These are phyloP conservation scores for Bactericera cockerelli DNA, from an alignment of 1,140 invertebrate genomes.

Conservation along the genomic window DNA sequence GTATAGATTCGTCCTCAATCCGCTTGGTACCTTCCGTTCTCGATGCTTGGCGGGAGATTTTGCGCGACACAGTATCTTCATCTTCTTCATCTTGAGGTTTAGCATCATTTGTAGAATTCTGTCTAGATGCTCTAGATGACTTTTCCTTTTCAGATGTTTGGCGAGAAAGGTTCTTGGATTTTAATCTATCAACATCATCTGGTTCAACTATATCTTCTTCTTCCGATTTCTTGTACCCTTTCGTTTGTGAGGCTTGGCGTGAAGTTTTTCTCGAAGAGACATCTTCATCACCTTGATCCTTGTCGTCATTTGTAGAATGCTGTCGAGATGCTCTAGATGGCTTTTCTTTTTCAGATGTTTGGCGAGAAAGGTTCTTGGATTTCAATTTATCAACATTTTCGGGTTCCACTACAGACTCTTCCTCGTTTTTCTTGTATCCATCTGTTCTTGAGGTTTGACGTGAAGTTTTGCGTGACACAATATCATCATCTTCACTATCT, in stretches of 20 bases:
- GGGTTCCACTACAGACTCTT: not conserved
- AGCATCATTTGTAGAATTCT: not conserved
- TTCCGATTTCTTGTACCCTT: not conserved
- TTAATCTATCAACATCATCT: not conserved
- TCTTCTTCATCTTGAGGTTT: not conserved
- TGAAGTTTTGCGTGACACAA: slow-evolving; percentile 4
- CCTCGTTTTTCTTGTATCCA: not conserved
- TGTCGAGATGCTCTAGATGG: not conserved
- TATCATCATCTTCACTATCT: not conserved
- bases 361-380: not conserved
- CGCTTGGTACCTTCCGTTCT: too few species aligned
- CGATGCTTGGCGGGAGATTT: too few species aligned
- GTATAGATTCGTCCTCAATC: not conserved
- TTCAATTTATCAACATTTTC: not conserved
- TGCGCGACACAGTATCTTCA: not conserved
- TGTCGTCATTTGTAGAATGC: not conserved
- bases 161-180: not conserved
- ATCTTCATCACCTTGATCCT: not conserved
- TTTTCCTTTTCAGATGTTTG: not conserved
- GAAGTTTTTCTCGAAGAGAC: not conserved
- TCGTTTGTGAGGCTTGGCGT: too few species aligned
- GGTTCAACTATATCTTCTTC: not conserved
- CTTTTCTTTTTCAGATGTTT: not conserved
- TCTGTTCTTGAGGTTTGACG: slow-evolving; percentile 6
- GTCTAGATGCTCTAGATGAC: not conserved